Conservation (phyloP, 2,113 vertebrate species). For the Climacteris rufus region DNA sequence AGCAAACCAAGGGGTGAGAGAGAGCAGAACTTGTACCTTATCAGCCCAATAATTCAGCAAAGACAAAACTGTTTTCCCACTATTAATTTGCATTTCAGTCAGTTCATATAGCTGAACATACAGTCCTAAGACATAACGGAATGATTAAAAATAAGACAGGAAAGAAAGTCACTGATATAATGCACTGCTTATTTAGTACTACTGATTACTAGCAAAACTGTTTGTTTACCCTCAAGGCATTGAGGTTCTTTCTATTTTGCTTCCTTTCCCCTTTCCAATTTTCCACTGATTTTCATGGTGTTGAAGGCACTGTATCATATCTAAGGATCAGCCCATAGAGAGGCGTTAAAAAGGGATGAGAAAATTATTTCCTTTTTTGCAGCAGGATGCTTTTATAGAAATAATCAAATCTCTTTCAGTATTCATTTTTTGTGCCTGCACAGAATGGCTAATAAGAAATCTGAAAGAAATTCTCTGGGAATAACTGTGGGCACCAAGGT, state of each 20-base stretch:
- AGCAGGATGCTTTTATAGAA: not conserved
- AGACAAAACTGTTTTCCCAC: not conserved
- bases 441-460: not conserved
- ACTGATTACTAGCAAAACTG: not conserved
- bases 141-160: not conserved
- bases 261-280: not conserved
- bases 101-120: not conserved
- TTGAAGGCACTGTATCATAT: not conserved
- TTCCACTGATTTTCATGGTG: not conserved
- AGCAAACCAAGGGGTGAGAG: not conserved
- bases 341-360: not conserved
- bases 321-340: not conserved
- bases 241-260: not conserved
- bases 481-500: not conserved
- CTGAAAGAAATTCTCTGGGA: not conserved
- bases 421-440: not conserved
- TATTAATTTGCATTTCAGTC: not conserved
- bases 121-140: not conserved
- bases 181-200: not conserved
- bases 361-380: not conserved
- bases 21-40: not conserved
- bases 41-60: not conserved
- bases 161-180: not conserved
- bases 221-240: not conserved
- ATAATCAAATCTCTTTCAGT: not conserved